Percentiles rank a stretch among this genome's conserved stretches.
Evolutionary conservation across 2,113 vertebrate genomes (phyloP).

Genomic region (Haliaeetus leucogaster): DNA sequence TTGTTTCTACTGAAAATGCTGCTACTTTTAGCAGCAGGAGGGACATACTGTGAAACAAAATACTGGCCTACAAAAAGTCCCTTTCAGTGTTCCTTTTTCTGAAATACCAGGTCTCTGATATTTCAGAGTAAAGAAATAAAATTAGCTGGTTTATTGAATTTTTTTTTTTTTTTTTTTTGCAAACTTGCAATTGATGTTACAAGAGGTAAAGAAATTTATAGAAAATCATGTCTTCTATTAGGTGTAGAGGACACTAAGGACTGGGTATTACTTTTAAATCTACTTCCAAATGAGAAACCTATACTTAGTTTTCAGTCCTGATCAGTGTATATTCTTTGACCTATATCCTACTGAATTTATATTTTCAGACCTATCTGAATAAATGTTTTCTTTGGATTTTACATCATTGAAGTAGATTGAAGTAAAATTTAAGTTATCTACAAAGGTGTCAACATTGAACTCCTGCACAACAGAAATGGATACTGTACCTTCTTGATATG

Average conservation of each 20-base stretch:
- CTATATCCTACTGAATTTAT: not conserved
- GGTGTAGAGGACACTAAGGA: not conserved
- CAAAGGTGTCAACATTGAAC: not conserved
- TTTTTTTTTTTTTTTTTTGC: too few relatives aligned
- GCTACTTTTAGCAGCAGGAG: not conserved
- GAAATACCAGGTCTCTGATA: rapidly evolving
- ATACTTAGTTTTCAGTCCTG: not conserved
- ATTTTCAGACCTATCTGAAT: not conserved
- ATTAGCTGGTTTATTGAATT: too few relatives aligned
- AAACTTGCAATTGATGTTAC: not conserved
- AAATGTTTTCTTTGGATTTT: not conserved
- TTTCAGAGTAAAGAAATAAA: not conserved
- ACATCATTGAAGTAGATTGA: not conserved
- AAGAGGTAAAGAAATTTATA: not conserved
- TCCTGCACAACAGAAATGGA: not conserved
- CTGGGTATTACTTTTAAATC: not conserved
- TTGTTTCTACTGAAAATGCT: not conserved
- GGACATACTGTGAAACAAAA: not conserved
- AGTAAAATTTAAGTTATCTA: not conserved
- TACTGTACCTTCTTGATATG: not conserved
- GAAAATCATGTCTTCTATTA: rapidly evolving
- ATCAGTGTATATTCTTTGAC: not conserved
- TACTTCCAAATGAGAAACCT: not conserved
- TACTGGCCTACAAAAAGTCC: not conserved
- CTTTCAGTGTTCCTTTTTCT: not conserved